Evolutionary conservation across 2,113 vertebrate genomes (phyloP).

Genomic region (Arothron firmamentum): DNA sequence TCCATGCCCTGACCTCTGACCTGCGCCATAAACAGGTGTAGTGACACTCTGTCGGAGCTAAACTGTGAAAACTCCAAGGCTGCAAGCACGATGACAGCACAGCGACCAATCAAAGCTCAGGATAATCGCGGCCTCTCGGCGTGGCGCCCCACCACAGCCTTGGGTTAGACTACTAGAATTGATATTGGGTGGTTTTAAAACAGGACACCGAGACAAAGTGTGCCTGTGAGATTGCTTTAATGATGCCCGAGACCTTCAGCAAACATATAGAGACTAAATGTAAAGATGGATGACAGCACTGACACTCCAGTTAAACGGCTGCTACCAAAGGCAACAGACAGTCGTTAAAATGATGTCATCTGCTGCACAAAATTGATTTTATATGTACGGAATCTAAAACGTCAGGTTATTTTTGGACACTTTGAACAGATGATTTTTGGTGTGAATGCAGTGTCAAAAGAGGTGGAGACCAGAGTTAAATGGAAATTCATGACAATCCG

Average conservation of each 20-base stretch:
- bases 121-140: constrained; percentile 13
- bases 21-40: constrained; percentile 51
- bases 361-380: no score
- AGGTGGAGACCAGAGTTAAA: no score
- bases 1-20: constrained; percentile 45
- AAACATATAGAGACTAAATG: not conserved
- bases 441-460: no score
- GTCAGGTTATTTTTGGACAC: no score
- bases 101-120: constrained; percentile 29
- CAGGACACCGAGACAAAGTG: constrained; percentile 6
- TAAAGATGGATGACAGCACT: no score
- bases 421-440: no score
- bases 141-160: constrained; percentile 17
- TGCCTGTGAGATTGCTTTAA: constrained; percentile 17
- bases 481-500: no score
- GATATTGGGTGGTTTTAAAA: constrained; percentile 15
- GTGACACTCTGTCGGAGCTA: constrained; percentile 24
- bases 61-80: constrained; percentile 48
- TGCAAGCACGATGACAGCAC: constrained; percentile 37
- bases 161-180: constrained; percentile 16
- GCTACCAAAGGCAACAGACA: no score
- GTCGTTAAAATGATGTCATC: no score
- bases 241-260: constrained; percentile 23
- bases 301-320: no score
- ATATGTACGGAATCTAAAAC: no score